Percentiles rank a stretch among this genome's conserved stretches.
Conservation (phyloP, 2,888 invertebrate species). For the Drosophila anomalata region DNA sequence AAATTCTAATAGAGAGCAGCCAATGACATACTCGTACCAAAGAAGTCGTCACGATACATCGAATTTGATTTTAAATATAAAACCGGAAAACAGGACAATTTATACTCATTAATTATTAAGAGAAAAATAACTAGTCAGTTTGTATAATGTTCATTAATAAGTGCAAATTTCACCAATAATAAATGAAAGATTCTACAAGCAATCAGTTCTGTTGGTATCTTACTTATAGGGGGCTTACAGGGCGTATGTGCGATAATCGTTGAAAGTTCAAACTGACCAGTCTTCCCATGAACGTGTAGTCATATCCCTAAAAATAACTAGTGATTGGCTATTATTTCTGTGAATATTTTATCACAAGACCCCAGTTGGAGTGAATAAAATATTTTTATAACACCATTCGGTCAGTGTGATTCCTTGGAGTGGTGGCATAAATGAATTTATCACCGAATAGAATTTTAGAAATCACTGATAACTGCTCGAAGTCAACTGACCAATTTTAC, state of each 20-base stretch:
- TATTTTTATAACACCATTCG: conserved; percentile 10
- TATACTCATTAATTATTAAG: conserved; percentile 49
- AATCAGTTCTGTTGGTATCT: not conserved
- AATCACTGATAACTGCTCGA: conserved; percentile 58
- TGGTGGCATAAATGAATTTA: conserved; percentile 28
- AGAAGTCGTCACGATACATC: conserved; percentile 46
- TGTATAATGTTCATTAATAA: conserved; percentile 51
- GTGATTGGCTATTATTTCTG: conserved; percentile 38
- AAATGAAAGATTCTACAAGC: conserved; percentile 51
- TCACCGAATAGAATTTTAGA: conserved; percentile 47
- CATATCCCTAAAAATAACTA: conserved; percentile 49
- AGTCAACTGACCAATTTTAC: conserved; percentile 57
- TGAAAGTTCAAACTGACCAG: conserved; percentile 43
- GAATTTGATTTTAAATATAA: conserved; percentile 35
- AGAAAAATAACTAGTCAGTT: conserved; percentile 66
- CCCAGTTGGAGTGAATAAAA: not conserved
- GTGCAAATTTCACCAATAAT: conserved; percentile 45
- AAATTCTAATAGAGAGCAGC: conserved; percentile 29
- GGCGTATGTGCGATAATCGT: conserved; percentile 25
- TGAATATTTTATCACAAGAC: conserved; percentile 33
- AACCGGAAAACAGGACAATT: conserved; percentile 27
- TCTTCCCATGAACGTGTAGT: not conserved
- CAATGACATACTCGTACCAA: conserved; percentile 57
- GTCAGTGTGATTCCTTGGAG: conserved; percentile 36
- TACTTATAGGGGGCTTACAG: conserved; percentile 25